These are phyloP conservation scores for Montipora sp. DNA, from an alignment of 64 coral and sea anemone genomes.

Conservation along the genomic window DNA sequence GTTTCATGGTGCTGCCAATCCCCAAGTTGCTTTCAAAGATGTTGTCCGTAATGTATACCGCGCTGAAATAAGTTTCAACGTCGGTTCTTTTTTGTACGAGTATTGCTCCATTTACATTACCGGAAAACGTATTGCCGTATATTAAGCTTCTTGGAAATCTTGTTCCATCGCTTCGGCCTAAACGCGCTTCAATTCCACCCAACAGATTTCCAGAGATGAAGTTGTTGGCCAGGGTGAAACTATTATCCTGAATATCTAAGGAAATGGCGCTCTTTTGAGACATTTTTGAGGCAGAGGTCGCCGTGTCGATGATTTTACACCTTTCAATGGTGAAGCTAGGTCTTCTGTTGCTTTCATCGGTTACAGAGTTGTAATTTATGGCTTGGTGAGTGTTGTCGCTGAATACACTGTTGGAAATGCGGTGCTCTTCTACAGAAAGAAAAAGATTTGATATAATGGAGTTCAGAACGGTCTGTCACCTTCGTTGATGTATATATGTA, in stretches of 20 bases:
- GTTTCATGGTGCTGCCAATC: constrained; percentile 50
- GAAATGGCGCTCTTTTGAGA: not conserved
- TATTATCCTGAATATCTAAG: constrained; percentile 32
- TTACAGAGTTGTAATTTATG: not conserved
- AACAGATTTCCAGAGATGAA: constrained; percentile 46
- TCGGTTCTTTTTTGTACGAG: not conserved
- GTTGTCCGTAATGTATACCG: constrained; percentile 47
- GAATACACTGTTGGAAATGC: constrained; percentile 23
- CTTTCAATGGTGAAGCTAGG: not conserved
- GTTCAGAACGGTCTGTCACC: no score
- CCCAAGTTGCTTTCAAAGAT: constrained; percentile 56
- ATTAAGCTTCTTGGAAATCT: constrained; percentile 37
- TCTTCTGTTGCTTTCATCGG: not conserved
- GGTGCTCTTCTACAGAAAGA: not conserved
- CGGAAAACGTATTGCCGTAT: constrained; percentile 62
- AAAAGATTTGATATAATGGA: no score
- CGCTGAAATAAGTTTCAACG: not conserved
- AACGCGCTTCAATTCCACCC: constrained; percentile 41
- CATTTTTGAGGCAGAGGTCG: not conserved
- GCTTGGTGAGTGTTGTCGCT: not conserved
- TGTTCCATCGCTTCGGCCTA: constrained; percentile 47
- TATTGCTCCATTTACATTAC: constrained; percentile 64
- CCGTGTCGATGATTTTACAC: constrained; percentile 20
- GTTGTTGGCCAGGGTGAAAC: constrained; percentile 33
- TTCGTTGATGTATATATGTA: no score